These are phyloP conservation scores for Tuta absoluta DNA, from an alignment of 2,888 invertebrate genomes.

Conservation along the genomic window DNA sequence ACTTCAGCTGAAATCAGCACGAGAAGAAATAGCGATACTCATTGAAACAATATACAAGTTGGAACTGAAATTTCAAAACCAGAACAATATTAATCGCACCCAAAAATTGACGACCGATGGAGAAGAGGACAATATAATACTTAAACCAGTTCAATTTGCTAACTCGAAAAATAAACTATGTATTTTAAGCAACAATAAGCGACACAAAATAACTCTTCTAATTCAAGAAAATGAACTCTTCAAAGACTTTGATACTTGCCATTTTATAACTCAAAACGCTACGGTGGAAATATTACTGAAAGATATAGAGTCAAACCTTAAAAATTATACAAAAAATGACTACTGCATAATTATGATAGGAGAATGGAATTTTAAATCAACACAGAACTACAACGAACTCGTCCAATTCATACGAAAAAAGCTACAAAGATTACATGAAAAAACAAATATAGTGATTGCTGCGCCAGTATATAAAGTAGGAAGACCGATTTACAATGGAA, in stretches of 20 bases:
- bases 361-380: constrained; percentile 9
- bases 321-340: constrained; percentile 17
- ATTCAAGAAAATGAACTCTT: background rate
- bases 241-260: constrained; percentile 11
- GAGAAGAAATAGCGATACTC: too few relatives aligned
- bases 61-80: too few relatives aligned
- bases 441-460: constrained; percentile 10
- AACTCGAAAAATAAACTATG: background rate
- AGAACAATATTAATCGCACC: too few relatives aligned
- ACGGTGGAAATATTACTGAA: background rate
- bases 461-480: constrained; percentile 6
- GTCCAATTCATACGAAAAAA: background rate
- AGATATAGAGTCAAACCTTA: background rate
- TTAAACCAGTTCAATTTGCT: too few relatives aligned
- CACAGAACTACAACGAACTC: background rate
- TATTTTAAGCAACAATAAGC: background rate
- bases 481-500: background rate
- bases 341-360: constrained; percentile 20
- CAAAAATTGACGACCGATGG: too few relatives aligned
- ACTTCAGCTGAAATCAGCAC: too few relatives aligned
- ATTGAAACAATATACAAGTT: too few relatives aligned
- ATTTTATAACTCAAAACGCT: background rate
- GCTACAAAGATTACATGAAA: background rate
- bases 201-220: background rate
- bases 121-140: too few relatives aligned